Base-by-base conservation (phyloP, 2,113 vertebrate genomes). In the Andinoacara biseriatus region DNA sequence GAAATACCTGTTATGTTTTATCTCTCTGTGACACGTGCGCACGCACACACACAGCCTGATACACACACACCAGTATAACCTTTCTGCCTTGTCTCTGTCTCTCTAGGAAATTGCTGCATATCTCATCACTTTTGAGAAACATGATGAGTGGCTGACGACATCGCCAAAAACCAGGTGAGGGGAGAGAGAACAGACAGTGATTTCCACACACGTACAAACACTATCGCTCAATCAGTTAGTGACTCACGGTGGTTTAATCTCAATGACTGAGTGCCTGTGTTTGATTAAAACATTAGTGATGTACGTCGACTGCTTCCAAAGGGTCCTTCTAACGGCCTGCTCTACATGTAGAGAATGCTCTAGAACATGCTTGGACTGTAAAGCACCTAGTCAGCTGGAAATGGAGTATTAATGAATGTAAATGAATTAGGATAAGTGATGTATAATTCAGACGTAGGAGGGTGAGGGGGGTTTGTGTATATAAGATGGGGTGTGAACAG, bases 81-180 rank as follows among this genome's bases (percentile, higher is more conserved):
- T 86, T 84, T 90, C 54, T 79, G 26, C 87, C 69, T 86, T 87
- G 77, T 86, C 76, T 92, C 85, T 90, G 81, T 88, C 81, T 89
- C 82, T 90, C 74, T 76, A 96, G 95, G 95, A 96, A 92, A 96
- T 96, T 82, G 95, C 95, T 76, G 95, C 95, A 61, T 96, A 96
- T 94, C 93, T 96, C 94, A 96, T 96, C 91, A 96, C 95, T 52
- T 96, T 96, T 90, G 95, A 96, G 87, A 96, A 96, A 90, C 95
- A 96, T 76, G 95, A 96, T 88, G 95, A 96, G 90, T 96, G 95
- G 95, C 94, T 96, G 92, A 96, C 95, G 38, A 96, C 95, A 78
- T 95, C 95, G 77, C 95, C 95, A 62, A 96, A 96, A 95, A 96
- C 95, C 90, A 95, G 95, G 95, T 96, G 92, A 91, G 94, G 58